phyloP scores from a whole-genome alignment of 2,888 invertebrate species.

The Laothoe populi region DNA sequence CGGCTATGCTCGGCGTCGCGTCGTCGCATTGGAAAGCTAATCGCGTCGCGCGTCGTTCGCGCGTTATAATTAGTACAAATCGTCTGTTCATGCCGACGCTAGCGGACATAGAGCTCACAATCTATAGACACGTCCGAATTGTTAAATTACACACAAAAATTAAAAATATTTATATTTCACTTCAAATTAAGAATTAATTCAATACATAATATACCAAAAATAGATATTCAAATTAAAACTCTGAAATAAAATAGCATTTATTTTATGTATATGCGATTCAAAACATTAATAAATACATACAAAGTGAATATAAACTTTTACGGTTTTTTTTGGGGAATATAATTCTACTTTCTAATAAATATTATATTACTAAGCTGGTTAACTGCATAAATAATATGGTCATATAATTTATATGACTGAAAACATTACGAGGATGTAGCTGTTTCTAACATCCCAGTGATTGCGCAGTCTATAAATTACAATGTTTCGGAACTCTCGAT shows the following conservation, averaged over 20 bases:
- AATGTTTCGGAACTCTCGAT: slow-evolving; percentile 43
- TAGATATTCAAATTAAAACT: no score
- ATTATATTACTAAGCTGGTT: no score
- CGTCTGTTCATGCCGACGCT: slow-evolving; percentile 60
- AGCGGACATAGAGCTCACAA: slow-evolving; percentile 49
- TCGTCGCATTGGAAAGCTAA: slow-evolving; percentile 71
- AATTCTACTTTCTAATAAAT: no score
- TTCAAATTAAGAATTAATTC: background rate
- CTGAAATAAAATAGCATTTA: no score
- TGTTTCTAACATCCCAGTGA: background rate
- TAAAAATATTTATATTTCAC: background rate
- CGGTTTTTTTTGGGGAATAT: no score
- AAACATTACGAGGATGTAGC: no score
- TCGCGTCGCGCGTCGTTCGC: slow-evolving; percentile 75
- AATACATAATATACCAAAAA: no score
- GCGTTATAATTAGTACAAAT: slow-evolving; percentile 85
- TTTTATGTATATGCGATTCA: no score
- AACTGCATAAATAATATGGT: no score
- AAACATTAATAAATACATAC: no score
- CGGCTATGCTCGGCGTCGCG: slow-evolving; percentile 42
- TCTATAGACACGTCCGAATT: slow-evolving; percentile 44
- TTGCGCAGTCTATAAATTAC: slow-evolving; percentile 46
- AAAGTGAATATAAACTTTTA: no score
- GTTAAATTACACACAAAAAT: background rate
- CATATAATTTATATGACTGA: no score